Percentiles rank a stretch among this genome's conserved stretches.
phyloP scores from a whole-genome alignment of 2,888 invertebrate species.

The Seira ritae region DNA sequence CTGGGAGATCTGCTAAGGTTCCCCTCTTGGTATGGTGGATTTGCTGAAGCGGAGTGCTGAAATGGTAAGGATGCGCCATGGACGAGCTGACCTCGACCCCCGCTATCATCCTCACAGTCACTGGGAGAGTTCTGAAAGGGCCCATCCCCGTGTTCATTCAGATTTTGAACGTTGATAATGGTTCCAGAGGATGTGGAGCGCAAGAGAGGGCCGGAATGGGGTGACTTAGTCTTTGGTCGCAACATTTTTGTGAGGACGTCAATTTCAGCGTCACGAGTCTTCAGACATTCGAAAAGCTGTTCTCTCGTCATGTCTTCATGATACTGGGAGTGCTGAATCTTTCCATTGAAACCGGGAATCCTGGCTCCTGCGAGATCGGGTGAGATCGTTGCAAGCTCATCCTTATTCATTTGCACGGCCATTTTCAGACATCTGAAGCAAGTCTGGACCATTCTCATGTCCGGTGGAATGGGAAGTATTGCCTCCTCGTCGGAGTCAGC shows the following conservation, averaged over 20 bases:
- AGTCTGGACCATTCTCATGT: slow-evolving; percentile 75
- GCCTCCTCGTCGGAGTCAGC: slow-evolving; percentile 66
- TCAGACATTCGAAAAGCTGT: slow-evolving; percentile 36
- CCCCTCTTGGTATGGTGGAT: background rate
- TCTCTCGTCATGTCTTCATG: slow-evolving; percentile 29
- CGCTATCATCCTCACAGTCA: background rate
- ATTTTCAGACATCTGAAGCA: slow-evolving; percentile 75
- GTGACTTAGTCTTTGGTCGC: background rate
- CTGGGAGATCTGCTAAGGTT: background rate
- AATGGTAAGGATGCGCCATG: background rate
- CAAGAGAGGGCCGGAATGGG: too few relatives aligned
- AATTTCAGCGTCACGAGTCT: slow-evolving; percentile 46
- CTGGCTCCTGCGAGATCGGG: background rate
- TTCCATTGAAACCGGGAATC: background rate
- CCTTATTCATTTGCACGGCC: slow-evolving; percentile 49
- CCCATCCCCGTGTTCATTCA: slow-evolving; percentile 29
- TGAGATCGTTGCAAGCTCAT: slow-evolving; percentile 1
- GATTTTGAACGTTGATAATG: slow-evolving; percentile 14
- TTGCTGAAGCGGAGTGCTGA: background rate
- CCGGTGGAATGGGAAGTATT: slow-evolving; percentile 74
- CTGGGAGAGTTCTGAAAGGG: background rate
- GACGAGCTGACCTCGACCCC: background rate
- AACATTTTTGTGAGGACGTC: slow-evolving; percentile 33
- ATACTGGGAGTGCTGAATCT: background rate
- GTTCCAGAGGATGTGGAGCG: background rate